phyloP scores from a whole-genome alignment of 2,797 vertebrate genomes.

The Spheniscus humboldti region DNA sequence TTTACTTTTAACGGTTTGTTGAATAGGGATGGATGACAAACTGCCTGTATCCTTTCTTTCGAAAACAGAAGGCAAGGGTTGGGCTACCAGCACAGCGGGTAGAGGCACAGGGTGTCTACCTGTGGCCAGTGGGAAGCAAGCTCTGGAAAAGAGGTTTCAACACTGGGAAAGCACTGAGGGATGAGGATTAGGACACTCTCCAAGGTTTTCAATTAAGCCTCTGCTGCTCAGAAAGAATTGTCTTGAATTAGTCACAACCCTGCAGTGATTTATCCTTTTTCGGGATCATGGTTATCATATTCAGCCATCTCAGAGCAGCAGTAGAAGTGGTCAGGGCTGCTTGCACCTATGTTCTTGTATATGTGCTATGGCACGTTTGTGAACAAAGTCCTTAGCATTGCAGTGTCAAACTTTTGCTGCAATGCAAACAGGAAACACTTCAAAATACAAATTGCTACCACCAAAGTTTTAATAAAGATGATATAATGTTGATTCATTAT shows the following conservation, averaged over 20 bases:
- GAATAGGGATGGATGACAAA: neutral
- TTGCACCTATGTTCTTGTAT: too few relatives aligned
- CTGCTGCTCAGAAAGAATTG: neutral
- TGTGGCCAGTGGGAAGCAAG: neutral
- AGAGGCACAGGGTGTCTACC: neutral
- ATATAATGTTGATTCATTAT: neutral
- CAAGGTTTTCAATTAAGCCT: neutral
- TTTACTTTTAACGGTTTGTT: neutral
- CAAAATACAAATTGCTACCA: neutral
- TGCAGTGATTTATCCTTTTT: neutral
- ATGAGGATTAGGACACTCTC: accelerated
- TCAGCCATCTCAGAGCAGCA: neutral
- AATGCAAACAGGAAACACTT: neutral
- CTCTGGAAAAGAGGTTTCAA: neutral
- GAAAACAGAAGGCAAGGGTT: neutral
- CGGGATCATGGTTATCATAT: accelerated
- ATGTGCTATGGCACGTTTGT: neutral
- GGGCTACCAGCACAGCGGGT: neutral
- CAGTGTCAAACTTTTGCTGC: neutral
- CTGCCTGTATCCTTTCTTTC: neutral
- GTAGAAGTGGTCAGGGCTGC: neutral
- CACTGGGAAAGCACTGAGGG: neutral
- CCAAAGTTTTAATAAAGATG: neutral
- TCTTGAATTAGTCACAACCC: neutral
- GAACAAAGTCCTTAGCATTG: neutral